Evolutionary conservation across 37 sponge, comb jelly and placozoan genomes (phyloP).

Genomic region (Amphimedon queenslandica): DNA sequence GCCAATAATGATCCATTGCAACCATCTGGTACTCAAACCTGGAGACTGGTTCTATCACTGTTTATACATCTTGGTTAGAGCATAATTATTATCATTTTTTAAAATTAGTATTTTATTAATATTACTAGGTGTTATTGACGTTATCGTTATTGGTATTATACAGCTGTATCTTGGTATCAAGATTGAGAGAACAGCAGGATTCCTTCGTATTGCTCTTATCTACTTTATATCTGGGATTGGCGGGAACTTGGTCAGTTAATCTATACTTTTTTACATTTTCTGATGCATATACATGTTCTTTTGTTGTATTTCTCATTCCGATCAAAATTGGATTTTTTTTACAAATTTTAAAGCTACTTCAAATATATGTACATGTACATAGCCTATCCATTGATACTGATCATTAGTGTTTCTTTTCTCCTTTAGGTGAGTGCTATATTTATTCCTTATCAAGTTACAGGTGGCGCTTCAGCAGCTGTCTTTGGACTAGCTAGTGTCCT

Average conservation of each 20-base stretch:
- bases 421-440: conserved; percentile 79
- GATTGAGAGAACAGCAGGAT: conserved; percentile 94
- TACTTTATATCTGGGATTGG: conserved; percentile 90
- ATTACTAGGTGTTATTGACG: conserved; percentile 73
- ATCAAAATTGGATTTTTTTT: too few species aligned
- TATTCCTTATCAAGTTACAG: conserved; percentile 83
- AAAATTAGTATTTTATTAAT: too few species aligned
- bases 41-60: conserved; percentile 76
- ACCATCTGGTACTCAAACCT: conserved; percentile 77
- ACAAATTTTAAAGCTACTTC: too few species aligned
- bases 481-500: conserved; percentile 90
- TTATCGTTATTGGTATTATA: conserved; percentile 48
- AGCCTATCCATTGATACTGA: neutral
- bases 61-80: conserved; percentile 81
- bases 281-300: too few species aligned
- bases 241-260: conserved; percentile 79
- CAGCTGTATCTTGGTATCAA: conserved; percentile 86
- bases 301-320: neutral
- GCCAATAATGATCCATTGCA: conserved; percentile 15
- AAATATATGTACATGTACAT: neutral
- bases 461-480: conserved; percentile 76
- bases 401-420: neutral
- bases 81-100: too few species aligned
- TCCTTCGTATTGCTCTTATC: conserved; percentile 82
- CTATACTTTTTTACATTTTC: neutral